Base-by-base conservation (phyloP, 2,113 vertebrate genomes). In the Pygoscelis adeliae region DNA sequence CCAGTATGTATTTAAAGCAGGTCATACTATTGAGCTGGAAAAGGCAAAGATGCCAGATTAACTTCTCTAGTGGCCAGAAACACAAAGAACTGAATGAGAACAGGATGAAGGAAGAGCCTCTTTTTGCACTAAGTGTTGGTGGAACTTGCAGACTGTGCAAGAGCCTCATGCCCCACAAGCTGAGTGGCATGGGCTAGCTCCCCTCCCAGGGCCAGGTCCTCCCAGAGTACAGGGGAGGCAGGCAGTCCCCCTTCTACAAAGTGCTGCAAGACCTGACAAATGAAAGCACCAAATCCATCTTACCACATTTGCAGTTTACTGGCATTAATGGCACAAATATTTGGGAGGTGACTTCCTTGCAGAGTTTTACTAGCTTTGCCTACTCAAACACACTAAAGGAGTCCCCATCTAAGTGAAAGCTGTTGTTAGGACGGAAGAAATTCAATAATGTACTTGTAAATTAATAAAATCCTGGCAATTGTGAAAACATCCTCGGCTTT, bases 391-490 rank as follows among this genome's bases (percentile, higher is more conserved):
- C 53, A 9, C 52, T 25, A 9, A 69, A 85, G 70, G 46, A 53
- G 32, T 77, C 69, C 49, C 58, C 87, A 66, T 18, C 49, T 53
- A 49, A 46, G 29, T 9, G 50, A 74, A 86, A 82, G 40, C 34
- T 91, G 61, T 32, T 79, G 29, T 78, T 74, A 73, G 36, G 80
- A 79, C 76, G 53, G 69, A 89, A 82, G 36, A 20, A 91, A 91
- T 76, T 86, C 72, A 82, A 65, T 78, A 84, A 89, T 25, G 11
- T 16, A 74, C 59, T 94, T 92, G 89, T 61, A 89, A 92, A 96
- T 95, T 93, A 95, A 95, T 95, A 92, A 93, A 90, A 87, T 40
- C 36, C 59, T 84, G 69, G 56, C 47, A 65, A 87, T 53, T 89
- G 69, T 96, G 83, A 81, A 90, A 95, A 91, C 49, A 91, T 91